Evolutionary conservation across 1,140 invertebrate species (phyloP).

Genomic region (Pemphigus obesinymphae): DNA sequence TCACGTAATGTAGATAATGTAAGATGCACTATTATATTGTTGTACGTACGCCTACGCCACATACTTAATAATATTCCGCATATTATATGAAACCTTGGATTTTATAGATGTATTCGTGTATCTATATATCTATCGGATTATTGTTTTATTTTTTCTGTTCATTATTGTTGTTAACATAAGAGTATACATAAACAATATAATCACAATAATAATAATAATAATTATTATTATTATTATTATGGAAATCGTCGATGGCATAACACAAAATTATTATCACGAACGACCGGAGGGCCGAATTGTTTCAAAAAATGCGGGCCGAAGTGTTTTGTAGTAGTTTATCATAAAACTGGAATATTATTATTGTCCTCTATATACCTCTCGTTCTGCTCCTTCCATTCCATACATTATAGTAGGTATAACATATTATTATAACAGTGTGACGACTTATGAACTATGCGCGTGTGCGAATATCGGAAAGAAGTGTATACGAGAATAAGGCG

Average conservation of each 20-base stretch:
- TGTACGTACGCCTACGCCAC: neutral
- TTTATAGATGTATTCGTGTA: too few species aligned
- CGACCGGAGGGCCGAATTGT: neutral
- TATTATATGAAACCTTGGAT: neutral
- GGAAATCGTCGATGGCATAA: neutral
- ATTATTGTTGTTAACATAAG: neutral
- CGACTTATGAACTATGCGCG: neutral
- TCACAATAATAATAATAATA: too few species aligned
- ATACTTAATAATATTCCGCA: neutral
- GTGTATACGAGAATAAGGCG: too few species aligned
- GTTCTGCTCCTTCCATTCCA: neutral
- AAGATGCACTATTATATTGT: too few species aligned
- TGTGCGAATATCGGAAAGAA: neutral
- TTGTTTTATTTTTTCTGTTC: neutral
- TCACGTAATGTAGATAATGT: too few species aligned
- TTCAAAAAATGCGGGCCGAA: neutral
- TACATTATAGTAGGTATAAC: too few species aligned
- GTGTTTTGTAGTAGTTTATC: neutral
- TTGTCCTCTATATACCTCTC: too few species aligned
- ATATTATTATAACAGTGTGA: neutral
- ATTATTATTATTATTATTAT: neutral
- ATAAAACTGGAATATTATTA: neutral
- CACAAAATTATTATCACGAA: constrained; percentile 14
- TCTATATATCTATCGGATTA: neutral
- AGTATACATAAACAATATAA: too few species aligned